Evolutionary conservation across 2,797 vertebrate species (phyloP), one percentile per base, ranked within the genome.

Genomic region (Limnodromus scolopaceus): DNA sequence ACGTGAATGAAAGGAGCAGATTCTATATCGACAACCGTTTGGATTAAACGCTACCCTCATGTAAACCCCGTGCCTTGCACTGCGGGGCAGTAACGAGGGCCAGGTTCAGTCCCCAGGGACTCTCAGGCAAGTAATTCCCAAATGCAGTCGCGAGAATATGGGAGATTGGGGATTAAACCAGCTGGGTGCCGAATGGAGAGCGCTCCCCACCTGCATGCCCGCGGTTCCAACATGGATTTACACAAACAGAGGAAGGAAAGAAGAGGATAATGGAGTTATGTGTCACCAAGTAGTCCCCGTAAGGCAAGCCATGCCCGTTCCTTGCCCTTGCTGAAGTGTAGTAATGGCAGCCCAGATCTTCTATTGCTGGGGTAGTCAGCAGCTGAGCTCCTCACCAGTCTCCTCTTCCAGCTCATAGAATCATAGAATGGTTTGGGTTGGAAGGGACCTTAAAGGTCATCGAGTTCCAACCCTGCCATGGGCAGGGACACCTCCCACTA

Each of bases 181-280:
- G 54, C 51, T 63, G 77, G 43, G 34, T 81, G 70, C 74, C 41
- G 54, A 14, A 63, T 9, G 77, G 43, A 17, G 63, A 72, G 46
- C 22, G 13, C 34, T 57, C 71, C 36, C 32, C 71, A 45, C 75
- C 57, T 43, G 61, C 68, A 71, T 1, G 3, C 48, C 39, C 54
- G 28, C 14, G 19, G 55, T 63, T 64, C 18, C 91, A 70, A 13
- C 54, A 28, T 39, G 58, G 43, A 60, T 66, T 75, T 63, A 30
- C 43, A 64, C 43, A 66, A 32, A 51, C 0, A 14, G 15, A 23
- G 49, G 27, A 55, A 60, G 46, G 71, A 63, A 55, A 66, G 38
- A 6, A 77, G 60, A 84, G 80, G 45, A 12, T 25, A 25, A 64
- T 0, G 3, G 70, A 61, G 41, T 38, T 46, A 14, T 0, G 0